Conservation (phyloP, 2,888 invertebrate species). For the Slavum lentiscoides region DNA sequence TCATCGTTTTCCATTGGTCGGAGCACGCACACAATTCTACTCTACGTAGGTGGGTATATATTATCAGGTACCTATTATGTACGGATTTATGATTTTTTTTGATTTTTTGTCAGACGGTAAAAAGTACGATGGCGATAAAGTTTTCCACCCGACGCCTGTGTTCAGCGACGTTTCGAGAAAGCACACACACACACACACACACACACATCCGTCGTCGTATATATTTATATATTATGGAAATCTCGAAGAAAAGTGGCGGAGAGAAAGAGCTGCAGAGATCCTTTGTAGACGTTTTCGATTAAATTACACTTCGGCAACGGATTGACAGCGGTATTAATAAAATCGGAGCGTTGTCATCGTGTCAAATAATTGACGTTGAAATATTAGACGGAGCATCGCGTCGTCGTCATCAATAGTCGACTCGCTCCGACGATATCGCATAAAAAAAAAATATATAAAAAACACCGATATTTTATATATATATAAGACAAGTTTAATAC, state of each 20-base stretch:
- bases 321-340: conserved; percentile 45
- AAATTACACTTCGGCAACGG: conserved; percentile 42
- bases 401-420: neutral
- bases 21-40: no score
- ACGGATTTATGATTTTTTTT: conserved; percentile 2
- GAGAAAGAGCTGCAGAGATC: no score
- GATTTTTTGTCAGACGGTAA: no score
- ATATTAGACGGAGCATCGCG: conserved; percentile 23
- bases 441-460: neutral
- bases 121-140: neutral
- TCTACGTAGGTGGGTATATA: no score
- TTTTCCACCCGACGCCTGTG: neutral
- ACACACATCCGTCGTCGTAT: no score
- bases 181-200: no score
- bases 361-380: conserved; percentile 32
- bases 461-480: conserved; percentile 11
- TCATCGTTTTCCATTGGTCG: neutral
- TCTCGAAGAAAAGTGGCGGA: no score
- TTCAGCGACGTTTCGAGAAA: no score
- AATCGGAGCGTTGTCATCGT: conserved; percentile 30
- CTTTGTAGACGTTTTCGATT: conserved; percentile 40
- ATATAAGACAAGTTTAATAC: neutral
- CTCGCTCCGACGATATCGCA: neutral
- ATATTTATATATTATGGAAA: no score
- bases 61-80: neutral